Conservation (phyloP, 1,140 invertebrate species). For the Nylanderia fulva region DNA sequence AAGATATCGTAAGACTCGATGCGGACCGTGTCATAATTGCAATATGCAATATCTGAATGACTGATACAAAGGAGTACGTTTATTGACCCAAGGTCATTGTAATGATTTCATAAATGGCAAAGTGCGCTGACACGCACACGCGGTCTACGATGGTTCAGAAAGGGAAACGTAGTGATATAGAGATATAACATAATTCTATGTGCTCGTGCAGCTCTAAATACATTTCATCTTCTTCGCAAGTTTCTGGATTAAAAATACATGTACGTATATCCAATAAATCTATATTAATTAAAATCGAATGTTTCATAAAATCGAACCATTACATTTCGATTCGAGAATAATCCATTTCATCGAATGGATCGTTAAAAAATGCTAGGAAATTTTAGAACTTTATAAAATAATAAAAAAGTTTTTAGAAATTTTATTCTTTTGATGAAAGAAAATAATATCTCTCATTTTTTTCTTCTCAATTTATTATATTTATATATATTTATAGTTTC, state of each 20-base stretch:
- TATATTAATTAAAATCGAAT: no score
- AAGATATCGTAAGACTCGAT: neutral
- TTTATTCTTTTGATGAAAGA: neutral
- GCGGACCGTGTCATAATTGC: neutral
- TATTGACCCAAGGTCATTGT: constrained; percentile 57
- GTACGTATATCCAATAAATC: constrained; percentile 1
- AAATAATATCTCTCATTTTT: neutral
- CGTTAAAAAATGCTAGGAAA: neutral
- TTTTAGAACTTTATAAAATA: neutral
- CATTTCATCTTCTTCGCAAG: no score
- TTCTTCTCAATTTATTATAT: neutral
- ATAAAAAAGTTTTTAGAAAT: neutral
- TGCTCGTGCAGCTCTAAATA: neutral
- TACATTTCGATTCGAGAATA: neutral
- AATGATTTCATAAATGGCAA: constrained; percentile 38
- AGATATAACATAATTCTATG: constrained; percentile 14
- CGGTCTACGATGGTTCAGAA: neutral
- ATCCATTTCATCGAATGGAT: no score
- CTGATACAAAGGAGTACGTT: constrained; percentile 40
- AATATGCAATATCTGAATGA: constrained; percentile 24
- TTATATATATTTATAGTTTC: no score
- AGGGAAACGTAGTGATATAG: constrained; percentile 19
- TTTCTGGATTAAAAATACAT: neutral
- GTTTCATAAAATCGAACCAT: constrained; percentile 21
- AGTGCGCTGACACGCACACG: constrained; percentile 34